Percentiles rank a stretch among this genome's conserved stretches.
These are phyloP conservation scores for Brenthis daphne DNA, from an alignment of 2,888 invertebrate species.

Conservation along the genomic window DNA sequence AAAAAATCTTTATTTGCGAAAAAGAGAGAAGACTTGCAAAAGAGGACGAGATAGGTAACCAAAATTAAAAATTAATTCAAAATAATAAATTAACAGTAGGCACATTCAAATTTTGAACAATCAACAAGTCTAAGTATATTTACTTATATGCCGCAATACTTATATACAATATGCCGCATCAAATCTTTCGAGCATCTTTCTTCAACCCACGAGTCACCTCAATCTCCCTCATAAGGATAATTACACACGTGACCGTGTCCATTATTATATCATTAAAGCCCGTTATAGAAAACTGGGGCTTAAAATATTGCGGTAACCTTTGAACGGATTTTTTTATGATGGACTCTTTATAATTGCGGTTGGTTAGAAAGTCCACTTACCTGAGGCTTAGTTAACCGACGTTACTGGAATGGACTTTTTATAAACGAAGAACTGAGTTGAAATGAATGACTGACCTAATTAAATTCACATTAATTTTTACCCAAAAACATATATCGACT, in stretches of 20 bases:
- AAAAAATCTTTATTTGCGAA: too few relatives aligned
- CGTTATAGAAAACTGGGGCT: slow-evolving; percentile 61
- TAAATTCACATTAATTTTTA: not conserved
- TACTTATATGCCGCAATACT: too few relatives aligned
- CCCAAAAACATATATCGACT: too few relatives aligned
- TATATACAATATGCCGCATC: slow-evolving; percentile 24
- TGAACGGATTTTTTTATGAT: slow-evolving; percentile 44
- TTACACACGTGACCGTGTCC: slow-evolving; percentile 61
- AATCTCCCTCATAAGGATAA: slow-evolving; percentile 48
- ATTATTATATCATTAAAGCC: slow-evolving; percentile 67
- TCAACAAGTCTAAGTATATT: not conserved
- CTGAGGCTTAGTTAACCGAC: slow-evolving; percentile 2
- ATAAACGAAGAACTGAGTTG: too few relatives aligned
- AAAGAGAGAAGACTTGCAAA: not conserved
- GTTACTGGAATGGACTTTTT: not conserved
- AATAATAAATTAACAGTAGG: too few relatives aligned
- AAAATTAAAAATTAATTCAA: too few relatives aligned
- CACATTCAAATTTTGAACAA: too few relatives aligned
- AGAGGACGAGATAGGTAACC: too few relatives aligned
- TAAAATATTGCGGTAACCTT: slow-evolving; percentile 45
- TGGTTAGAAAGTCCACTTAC: slow-evolving; percentile 12
- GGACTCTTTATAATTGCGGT: slow-evolving; percentile 34
- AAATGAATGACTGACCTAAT: not conserved
- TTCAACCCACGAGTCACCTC: slow-evolving; percentile 11
- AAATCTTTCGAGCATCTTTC: slow-evolving; percentile 10